Evolutionary conservation across 2,797 vertebrate genomes (phyloP).

Genomic region (Tragopan temminckii): DNA sequence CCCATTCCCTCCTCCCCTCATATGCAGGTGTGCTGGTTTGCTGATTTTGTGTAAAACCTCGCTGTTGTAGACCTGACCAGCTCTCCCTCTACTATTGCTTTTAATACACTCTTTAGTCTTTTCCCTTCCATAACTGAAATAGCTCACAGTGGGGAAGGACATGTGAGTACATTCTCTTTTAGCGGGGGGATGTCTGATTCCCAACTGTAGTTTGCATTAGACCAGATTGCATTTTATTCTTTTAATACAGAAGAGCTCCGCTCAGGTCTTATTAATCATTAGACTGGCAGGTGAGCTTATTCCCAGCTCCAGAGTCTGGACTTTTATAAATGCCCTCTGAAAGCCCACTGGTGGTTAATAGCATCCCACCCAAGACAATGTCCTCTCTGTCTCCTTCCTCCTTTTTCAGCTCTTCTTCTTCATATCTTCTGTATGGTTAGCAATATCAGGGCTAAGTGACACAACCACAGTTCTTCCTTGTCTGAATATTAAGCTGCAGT

Average conservation of each 20-base stretch:
- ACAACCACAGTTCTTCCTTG: not conserved
- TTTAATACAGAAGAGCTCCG: not conserved
- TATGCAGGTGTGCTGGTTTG: not conserved
- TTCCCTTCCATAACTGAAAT: not conserved
- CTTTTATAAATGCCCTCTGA: not conserved
- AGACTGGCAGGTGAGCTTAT: not conserved
- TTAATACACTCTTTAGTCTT: not conserved
- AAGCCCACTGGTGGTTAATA: not conserved
- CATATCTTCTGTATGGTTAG: not conserved
- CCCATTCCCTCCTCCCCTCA: not conserved
- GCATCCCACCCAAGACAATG: not conserved
- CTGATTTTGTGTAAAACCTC: not conserved
- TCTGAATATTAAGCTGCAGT: not conserved
- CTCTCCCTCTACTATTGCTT: not conserved
- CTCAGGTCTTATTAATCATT: not conserved
- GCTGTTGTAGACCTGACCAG: not conserved
- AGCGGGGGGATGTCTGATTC: not conserved
- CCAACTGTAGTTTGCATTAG: not conserved
- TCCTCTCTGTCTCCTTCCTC: not conserved
- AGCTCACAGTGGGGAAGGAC: not conserved
- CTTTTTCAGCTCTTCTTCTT: not conserved
- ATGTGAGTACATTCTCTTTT: not conserved
- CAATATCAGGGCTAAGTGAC: not conserved
- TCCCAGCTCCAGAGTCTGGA: not conserved
- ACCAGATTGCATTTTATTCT: not conserved